These are phyloP conservation scores for Cerastis rubricosa DNA, from an alignment of 2,888 invertebrate species.

Conservation along the genomic window DNA sequence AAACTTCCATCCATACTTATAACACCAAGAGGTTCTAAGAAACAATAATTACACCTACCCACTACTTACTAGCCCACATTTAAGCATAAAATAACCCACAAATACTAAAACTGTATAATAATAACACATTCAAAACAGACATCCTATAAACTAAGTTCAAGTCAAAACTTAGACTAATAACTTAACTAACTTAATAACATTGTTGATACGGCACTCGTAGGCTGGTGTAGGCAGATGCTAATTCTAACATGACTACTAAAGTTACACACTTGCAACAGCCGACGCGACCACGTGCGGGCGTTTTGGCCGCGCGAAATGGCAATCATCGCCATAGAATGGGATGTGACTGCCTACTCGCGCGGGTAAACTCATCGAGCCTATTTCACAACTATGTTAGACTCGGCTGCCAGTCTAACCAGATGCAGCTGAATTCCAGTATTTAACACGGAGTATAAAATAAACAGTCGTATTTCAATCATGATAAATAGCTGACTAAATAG, in stretches of 20 bases:
- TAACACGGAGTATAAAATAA: too few relatives aligned
- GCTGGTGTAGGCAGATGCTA: slow-evolving; percentile 67
- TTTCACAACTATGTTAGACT: background rate
- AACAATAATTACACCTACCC: background rate
- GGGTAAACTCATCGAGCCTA: background rate
- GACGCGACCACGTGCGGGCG: slow-evolving; percentile 4
- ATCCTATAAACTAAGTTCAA: slow-evolving; percentile 26
- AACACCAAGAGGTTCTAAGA: background rate
- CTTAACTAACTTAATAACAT: slow-evolving; percentile 55
- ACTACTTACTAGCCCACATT: slow-evolving; percentile 3
- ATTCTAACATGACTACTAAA: slow-evolving; percentile 46
- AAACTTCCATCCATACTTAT: background rate
- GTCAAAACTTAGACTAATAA: slow-evolving; percentile 39
- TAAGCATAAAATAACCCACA: slow-evolving; percentile 3
- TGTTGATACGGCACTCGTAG: slow-evolving; percentile 51
- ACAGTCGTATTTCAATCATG: too few relatives aligned
- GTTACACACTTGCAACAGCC: slow-evolving; percentile 35
- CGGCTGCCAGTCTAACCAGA: background rate
- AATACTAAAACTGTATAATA: slow-evolving; percentile 17
- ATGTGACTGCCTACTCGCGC: too few relatives aligned
- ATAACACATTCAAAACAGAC: slow-evolving; percentile 24
- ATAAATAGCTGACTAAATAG: too few relatives aligned
- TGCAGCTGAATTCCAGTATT: background rate
- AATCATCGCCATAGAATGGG: background rate
- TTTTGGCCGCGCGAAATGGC: background rate